Conservation (phyloP, 2,797 vertebrate species). For the Novumbra hubbsi region DNA sequence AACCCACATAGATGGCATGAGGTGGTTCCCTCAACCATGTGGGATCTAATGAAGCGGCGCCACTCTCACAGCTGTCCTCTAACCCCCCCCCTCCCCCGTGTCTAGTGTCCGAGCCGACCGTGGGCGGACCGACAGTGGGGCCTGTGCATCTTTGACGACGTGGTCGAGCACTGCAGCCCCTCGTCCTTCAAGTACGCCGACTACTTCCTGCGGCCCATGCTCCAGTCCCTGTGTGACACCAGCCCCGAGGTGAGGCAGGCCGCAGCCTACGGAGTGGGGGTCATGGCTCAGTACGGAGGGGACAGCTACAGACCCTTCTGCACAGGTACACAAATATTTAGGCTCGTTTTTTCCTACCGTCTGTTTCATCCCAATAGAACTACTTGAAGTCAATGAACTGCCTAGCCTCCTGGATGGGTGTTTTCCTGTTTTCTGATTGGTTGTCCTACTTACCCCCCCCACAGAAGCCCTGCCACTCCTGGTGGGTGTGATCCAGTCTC, state of each 20-base stretch:
- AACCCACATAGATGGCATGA: background rate
- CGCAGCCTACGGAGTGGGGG: slow-evolving; percentile 92
- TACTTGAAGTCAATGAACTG: background rate
- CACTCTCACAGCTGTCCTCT: background rate
- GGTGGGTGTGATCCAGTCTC: slow-evolving; percentile 90
- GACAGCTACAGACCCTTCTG: slow-evolving; percentile 93
- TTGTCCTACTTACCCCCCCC: background rate
- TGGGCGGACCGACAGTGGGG: slow-evolving; percentile 99
- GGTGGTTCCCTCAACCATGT: background rate
- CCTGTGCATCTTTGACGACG: slow-evolving; percentile 95
- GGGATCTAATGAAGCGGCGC: background rate
- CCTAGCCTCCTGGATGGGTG: background rate
- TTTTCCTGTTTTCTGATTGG: background rate
- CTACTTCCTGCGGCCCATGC: slow-evolving; percentile 90
- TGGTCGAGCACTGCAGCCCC: slow-evolving; percentile 97
- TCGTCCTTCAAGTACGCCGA: slow-evolving; percentile 94
- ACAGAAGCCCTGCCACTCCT: slow-evolving; percentile 92
- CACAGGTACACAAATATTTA: slow-evolving; percentile 76
- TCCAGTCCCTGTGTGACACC: slow-evolving; percentile 90
- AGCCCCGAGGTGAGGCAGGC: slow-evolving; percentile 96
- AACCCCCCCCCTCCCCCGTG: background rate
- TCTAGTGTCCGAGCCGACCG: slow-evolving; percentile 89
- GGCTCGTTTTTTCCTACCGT: background rate
- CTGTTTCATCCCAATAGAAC: background rate
- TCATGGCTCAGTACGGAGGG: slow-evolving; percentile 96